Percentiles rank a stretch among this genome's conserved stretches.
Evolutionary conservation across 2,113 vertebrate species (phyloP).

Genomic region (Hippocampus abdominalis): DNA sequence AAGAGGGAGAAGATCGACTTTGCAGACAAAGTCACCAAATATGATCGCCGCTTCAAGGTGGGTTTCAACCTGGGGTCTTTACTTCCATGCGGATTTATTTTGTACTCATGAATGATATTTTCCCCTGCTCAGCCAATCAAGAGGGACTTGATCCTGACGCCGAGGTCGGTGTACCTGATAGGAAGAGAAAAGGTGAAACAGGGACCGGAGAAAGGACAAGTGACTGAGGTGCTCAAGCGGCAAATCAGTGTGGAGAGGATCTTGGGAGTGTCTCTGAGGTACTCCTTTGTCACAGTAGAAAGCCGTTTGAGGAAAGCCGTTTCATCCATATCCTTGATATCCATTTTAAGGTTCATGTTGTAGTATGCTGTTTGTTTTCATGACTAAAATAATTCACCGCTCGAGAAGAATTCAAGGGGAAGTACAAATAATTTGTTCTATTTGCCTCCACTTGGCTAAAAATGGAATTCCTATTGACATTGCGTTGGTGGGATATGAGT

Average conservation of each 20-base stretch:
- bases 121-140: slow-evolving; percentile 79
- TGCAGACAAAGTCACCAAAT: slow-evolving; percentile 92
- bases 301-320: neutral
- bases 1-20: slow-evolving; percentile 97
- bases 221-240: slow-evolving; percentile 91
- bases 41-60: slow-evolving; percentile 92
- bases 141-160: slow-evolving; percentile 91
- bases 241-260: slow-evolving; percentile 88
- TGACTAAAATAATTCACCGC: too few relatives aligned
- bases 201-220: slow-evolving; percentile 89
- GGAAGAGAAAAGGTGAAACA: slow-evolving; percentile 94
- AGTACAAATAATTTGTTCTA: too few relatives aligned
- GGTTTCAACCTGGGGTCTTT: slow-evolving; percentile 6
- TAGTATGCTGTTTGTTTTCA: neutral
- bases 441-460: too few relatives aligned
- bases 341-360: neutral
- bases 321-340: neutral
- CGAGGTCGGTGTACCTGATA: slow-evolving; percentile 90
- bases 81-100: neutral
- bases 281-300: slow-evolving; percentile 7
- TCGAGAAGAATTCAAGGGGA: too few relatives aligned
- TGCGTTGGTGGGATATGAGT: too few relatives aligned
- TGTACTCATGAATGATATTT: neutral
- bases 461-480: too few relatives aligned
- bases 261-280: slow-evolving; percentile 90